A percentile compares a stretch with the other conserved stretches of the same genome.
These are phyloP conservation scores for Hydrozoanthus gracilis DNA, from an alignment of 92 coral and sea anemone genomes.

Conservation along the genomic window DNA sequence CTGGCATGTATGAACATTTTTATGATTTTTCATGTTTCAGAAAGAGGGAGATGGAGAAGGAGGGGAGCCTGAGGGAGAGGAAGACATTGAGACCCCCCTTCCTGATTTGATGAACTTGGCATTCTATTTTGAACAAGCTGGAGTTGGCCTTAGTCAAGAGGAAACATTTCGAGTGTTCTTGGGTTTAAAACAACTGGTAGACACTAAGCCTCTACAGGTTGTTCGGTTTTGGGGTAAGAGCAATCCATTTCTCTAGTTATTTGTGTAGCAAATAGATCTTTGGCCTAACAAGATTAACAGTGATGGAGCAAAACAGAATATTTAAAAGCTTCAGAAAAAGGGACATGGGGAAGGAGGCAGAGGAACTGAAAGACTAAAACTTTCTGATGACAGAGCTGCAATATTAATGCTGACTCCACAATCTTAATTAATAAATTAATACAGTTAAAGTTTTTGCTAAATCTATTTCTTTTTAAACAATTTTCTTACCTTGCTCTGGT, in stretches of 20 bases:
- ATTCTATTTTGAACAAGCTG: conserved; percentile 99
- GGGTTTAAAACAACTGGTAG: conserved; percentile 89
- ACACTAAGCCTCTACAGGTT: conserved; percentile 91
- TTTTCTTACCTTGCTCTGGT: no score
- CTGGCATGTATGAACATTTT: background rate
- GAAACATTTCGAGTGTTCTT: conserved; percentile 91
- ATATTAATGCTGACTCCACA: no score
- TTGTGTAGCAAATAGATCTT: no score
- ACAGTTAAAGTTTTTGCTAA: no score
- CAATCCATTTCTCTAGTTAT: background rate
- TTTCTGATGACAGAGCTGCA: no score
- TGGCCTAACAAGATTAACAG: no score
- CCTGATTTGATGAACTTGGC: conserved; percentile 94
- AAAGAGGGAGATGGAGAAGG: conserved; percentile 94
- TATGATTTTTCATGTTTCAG: conserved; percentile 44
- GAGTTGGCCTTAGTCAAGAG: conserved; percentile 91
- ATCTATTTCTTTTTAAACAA: no score
- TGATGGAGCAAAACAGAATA: no score
- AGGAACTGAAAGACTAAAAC: no score
- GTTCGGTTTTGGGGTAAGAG: conserved; percentile 98
- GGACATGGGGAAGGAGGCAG: no score
- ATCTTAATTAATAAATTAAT: no score
- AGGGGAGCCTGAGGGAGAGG: conserved; percentile 86
- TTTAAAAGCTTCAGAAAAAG: no score
- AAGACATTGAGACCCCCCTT: conserved; percentile 95